Percentiles rank a stretch among this genome's conserved stretches.
Evolutionary conservation across 2,888 invertebrate species (phyloP).

Genomic region (Cephus nigrinus): DNA sequence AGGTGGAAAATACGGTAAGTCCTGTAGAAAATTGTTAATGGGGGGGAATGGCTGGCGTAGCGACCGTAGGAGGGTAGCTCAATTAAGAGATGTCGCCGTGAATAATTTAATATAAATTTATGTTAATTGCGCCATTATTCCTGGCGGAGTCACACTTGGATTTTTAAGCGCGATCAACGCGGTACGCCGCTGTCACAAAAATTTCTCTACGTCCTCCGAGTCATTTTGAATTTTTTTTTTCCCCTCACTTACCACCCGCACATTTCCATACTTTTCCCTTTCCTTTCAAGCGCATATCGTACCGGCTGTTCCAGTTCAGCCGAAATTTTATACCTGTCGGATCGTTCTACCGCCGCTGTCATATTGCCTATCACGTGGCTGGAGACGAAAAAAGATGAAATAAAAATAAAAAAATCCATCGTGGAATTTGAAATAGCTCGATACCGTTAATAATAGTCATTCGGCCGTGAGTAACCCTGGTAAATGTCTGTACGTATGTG

Average conservation of each 20-base stretch:
- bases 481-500: background rate
- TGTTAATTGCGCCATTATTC: background rate
- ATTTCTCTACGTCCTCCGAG: background rate
- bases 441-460: background rate
- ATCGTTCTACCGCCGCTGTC: background rate
- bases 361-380: background rate
- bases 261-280: background rate
- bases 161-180: background rate
- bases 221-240: no score
- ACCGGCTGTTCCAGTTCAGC: background rate
- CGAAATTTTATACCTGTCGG: background rate
- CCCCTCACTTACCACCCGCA: background rate
- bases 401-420: background rate
- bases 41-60: background rate
- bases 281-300: background rate
- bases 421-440: background rate
- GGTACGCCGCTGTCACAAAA: background rate
- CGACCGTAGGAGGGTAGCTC: background rate
- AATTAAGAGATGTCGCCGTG: slow-evolving; percentile 8
- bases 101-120: slow-evolving; percentile 9
- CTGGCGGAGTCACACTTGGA: background rate
- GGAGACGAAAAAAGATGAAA: background rate
- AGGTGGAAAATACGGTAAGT: background rate
- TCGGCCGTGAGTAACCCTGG: background rate
- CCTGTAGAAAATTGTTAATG: background rate